Base-by-base conservation (phyloP, 2,797 vertebrate species). In the Sardinella longiceps region DNA sequence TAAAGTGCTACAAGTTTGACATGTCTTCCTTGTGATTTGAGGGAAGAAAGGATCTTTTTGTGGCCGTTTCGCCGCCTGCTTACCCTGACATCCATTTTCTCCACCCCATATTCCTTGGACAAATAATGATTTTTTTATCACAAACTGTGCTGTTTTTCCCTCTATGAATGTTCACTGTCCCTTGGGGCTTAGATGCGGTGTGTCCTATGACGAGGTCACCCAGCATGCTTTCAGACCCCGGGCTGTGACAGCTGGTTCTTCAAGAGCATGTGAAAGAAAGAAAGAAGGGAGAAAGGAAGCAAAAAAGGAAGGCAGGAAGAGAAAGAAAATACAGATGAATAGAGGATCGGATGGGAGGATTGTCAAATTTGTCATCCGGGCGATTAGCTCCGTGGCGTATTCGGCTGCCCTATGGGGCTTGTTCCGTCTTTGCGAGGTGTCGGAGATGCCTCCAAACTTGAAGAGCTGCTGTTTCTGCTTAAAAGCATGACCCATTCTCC, bases 161-260 rank as follows among this genome's bases (percentile, higher is more conserved):
- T 85, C 46, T 87, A 6, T 74, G 90, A 88, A 85, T 85, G 63
- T 82, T 84, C 80, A 7, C 25, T 84, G 86, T 81, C 87, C 43
- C 83, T 86, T 39, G 60, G 56, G 81, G 28, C 80, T 14, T 45
- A 80, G 20, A 25, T 80, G 84, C 84, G 81, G 86, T 84, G 33
- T 80, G 20, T 86, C 60, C 46, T 87, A 85, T 84, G 85, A 89
- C 85, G 1, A 58, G 80, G 83, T 89, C 84, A 86, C 63, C 63
- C 80, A 50, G 84, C 80, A 60, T 88, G 74, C 60, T 28, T 88
- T 87, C n/a, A 23, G 46, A 91, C 91, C 92, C 88, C 81, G 58
- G 90, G 90, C 89, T 81, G 87, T 86, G 89, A 88, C 90, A 92
- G 91, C 91, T 91, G 90, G 89, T 80, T 88, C 83, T 91, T 92